phyloP scores from a whole-genome alignment of 2,797 vertebrate species.

The Crocidura indochinensis region DNA sequence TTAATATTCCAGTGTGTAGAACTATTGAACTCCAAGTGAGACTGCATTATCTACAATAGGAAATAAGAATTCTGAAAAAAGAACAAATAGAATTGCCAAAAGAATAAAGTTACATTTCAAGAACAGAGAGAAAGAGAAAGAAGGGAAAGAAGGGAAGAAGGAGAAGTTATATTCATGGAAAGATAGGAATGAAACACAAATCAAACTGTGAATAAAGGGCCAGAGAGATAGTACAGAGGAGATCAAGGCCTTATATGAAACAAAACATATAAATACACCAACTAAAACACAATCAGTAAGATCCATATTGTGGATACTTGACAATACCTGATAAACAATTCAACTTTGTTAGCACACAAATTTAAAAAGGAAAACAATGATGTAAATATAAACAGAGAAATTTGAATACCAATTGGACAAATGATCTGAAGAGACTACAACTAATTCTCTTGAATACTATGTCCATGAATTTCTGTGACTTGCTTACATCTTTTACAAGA shows the following conservation, averaged over 20 bases:
- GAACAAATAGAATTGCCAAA: neutral
- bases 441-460: too few species aligned
- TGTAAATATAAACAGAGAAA: conserved; percentile 35
- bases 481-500: too few species aligned
- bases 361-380: conserved; percentile 61
- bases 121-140: neutral
- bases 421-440: conserved; percentile 33
- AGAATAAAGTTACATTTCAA: conserved; percentile 27
- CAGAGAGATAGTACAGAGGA: too few species aligned
- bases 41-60: conserved; percentile 56
- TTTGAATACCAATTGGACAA: conserved; percentile 42
- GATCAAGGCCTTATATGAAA: neutral
- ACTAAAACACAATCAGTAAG: conserved; percentile 53
- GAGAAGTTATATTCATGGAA: neutral
- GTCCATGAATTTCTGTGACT: too few species aligned
- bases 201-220: conserved; percentile 78
- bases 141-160: neutral
- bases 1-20: conserved; percentile 58
- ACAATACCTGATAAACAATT: conserved; percentile 58
- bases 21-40: conserved; percentile 24
- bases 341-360: conserved; percentile 14
- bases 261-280: conserved; percentile 17
- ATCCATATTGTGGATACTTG: conserved; percentile 19
- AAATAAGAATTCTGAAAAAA: conserved; percentile 64
- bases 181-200: conserved; percentile 52